Evolutionary conservation across 2,113 vertebrate genomes (phyloP).

Genomic region (Ochotona curzoniae): DNA sequence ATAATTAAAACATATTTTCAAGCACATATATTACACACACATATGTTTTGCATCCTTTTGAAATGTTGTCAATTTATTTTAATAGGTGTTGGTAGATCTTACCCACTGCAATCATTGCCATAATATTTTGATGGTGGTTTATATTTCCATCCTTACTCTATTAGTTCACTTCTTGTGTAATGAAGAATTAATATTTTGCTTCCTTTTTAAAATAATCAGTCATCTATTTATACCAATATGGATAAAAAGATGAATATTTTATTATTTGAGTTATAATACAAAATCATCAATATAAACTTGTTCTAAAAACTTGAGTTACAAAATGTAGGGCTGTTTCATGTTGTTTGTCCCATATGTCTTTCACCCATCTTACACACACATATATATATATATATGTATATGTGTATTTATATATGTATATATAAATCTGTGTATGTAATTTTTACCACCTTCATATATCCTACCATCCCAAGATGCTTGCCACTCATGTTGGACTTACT

Average conservation of each 20-base stretch:
- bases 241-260: too few relatives aligned
- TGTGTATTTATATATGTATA: too few relatives aligned
- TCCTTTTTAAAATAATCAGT: too few relatives aligned
- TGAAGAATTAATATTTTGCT: background rate
- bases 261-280: too few relatives aligned
- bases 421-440: too few relatives aligned
- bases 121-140: background rate
- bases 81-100: background rate
- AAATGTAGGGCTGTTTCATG: background rate
- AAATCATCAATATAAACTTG: too few relatives aligned
- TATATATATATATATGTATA: too few relatives aligned
- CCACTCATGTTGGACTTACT: background rate
- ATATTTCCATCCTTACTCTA: background rate
- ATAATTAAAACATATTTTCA: background rate
- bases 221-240: too few relatives aligned
- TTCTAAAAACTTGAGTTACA: too few relatives aligned
- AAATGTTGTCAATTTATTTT: conserved; percentile 2
- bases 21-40: too few relatives aligned
- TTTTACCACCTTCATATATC: background rate
- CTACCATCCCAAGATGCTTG: background rate
- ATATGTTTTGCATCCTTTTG: background rate
- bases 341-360: background rate
- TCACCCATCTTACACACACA: background rate
- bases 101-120: background rate
- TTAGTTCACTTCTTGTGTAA: conserved; percentile 6